Evolutionary conservation across 64 coral and sea anemone genomes (phyloP).

Genomic region (Cladopsammia gracilis): DNA sequence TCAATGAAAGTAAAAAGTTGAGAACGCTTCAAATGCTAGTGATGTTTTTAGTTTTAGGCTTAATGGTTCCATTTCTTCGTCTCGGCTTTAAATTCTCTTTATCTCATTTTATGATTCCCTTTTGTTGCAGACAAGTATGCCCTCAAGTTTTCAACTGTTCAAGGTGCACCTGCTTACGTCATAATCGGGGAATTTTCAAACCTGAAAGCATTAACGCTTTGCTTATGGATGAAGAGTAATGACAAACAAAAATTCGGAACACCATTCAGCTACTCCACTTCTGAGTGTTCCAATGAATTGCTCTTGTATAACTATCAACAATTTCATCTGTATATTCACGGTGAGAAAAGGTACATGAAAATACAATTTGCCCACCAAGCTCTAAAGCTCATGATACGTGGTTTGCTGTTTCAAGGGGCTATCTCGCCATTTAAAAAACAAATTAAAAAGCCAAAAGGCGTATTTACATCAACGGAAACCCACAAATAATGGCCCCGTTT

Average conservation of each 20-base stretch:
- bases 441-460: too few species aligned
- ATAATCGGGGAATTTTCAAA: not conserved
- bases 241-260: not conserved
- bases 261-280: not conserved
- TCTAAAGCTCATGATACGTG: too few species aligned
- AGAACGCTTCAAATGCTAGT: too few species aligned
- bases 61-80: too few species aligned
- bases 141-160: not conserved
- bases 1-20: too few species aligned
- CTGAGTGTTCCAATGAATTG: not conserved
- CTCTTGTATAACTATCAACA: not conserved
- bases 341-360: not conserved
- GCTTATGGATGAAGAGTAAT: slow-evolving; percentile 9
- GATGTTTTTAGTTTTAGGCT: too few species aligned
- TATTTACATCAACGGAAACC: too few species aligned
- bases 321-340: not conserved
- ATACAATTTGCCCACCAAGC: not conserved
- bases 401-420: too few species aligned
- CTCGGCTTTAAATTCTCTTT: too few species aligned
- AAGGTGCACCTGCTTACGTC: not conserved
- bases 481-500: too few species aligned
- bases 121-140: not conserved
- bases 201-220: not conserved
- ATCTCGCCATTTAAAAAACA: too few species aligned
- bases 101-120: too few species aligned